These are phyloP conservation scores for Orthonyx spaldingii DNA, from an alignment of 2,113 vertebrate genomes.

Conservation along the genomic window DNA sequence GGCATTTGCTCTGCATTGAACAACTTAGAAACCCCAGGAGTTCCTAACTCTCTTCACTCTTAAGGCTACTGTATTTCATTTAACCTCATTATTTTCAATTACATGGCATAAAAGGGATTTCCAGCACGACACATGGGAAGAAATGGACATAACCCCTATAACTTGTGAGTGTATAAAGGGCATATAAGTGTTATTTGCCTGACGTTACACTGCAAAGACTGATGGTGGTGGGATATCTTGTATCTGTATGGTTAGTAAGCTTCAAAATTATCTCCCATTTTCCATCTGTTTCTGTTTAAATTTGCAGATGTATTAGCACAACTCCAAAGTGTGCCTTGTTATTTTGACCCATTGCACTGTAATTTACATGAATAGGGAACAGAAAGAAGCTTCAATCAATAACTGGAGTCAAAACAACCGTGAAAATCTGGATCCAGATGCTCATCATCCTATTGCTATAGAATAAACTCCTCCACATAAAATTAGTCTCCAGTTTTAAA, in stretches of 20 bases:
- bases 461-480: background rate
- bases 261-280: constrained; percentile 14
- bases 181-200: background rate
- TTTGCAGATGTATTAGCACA: constrained; percentile 35
- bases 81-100: constrained; percentile 31
- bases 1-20: background rate
- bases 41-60: background rate
- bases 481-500: background rate
- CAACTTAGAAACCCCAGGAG: background rate
- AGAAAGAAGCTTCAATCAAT: constrained; percentile 23
- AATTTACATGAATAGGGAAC: background rate
- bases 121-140: background rate
- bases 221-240: background rate
- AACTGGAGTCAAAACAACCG: constrained; percentile 2
- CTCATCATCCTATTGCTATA: background rate
- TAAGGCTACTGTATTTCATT: background rate
- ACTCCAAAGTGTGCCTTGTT: constrained; percentile 8
- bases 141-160: background rate
- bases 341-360: constrained; percentile 45
- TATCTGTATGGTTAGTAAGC: background rate
- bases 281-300: constrained; percentile 43
- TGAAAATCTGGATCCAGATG: constrained; percentile 35
- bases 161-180: background rate
- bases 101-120: background rate
- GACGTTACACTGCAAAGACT: background rate